Conservation (phyloP, 2,888 invertebrate genomes). For the Hyppa rectilinea region DNA sequence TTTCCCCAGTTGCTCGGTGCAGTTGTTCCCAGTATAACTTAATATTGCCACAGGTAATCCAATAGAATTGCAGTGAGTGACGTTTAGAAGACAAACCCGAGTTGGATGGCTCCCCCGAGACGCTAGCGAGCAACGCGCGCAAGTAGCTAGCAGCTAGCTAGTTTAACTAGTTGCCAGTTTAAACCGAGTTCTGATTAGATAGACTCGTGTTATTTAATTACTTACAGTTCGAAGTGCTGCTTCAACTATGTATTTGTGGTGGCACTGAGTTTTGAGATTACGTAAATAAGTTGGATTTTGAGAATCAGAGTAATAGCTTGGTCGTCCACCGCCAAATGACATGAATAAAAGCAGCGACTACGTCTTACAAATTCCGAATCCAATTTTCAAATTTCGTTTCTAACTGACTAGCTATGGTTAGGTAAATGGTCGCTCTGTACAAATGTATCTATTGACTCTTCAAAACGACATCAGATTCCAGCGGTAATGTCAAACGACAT, state of each 20-base stretch:
- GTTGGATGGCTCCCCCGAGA: conserved; percentile 65
- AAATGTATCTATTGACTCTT: not conserved
- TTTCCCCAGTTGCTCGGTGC: not conserved
- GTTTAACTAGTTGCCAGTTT: conserved; percentile 66
- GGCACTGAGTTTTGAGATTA: conserved; percentile 16
- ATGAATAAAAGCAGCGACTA: not conserved
- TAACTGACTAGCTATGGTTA: not conserved
- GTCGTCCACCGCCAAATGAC: not conserved
- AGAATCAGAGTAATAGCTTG: not conserved
- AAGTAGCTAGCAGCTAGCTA: conserved; percentile 34
- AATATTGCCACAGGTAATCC: conserved; percentile 53
- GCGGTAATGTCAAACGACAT: conserved; percentile 22
- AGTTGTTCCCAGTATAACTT: conserved; percentile 45
- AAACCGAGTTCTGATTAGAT: conserved; percentile 73
- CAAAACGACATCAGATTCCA: conserved; percentile 11
- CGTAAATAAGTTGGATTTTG: conserved; percentile 8
- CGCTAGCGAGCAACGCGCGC: conserved; percentile 45
- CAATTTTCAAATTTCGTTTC: not conserved
- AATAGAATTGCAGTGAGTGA: conserved; percentile 58
- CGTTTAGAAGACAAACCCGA: conserved; percentile 66
- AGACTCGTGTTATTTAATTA: conserved; percentile 66
- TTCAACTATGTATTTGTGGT: conserved; percentile 41
- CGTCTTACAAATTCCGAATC: not conserved
- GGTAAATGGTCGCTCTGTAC: not conserved
- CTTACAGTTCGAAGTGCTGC: conserved; percentile 43